phyloP scores from a whole-genome alignment of 1,140 invertebrate genomes.

The Pachyrhynchus sulphureomaculatus region DNA sequence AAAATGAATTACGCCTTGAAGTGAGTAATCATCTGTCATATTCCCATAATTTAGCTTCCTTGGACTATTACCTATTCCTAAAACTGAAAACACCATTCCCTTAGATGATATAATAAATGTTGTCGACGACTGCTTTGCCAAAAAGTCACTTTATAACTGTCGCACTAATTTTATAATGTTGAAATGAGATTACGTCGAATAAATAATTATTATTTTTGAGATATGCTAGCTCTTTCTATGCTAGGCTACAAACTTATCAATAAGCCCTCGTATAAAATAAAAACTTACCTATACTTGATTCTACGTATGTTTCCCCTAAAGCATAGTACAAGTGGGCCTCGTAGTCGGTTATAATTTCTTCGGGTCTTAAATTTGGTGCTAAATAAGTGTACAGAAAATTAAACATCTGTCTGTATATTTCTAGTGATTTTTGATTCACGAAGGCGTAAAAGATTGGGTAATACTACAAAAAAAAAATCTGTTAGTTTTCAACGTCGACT shows the following conservation, averaged over 20 bases:
- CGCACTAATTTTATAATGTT: too few species aligned
- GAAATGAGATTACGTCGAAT: too few species aligned
- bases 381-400: constrained; percentile 36
- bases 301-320: constrained; percentile 40
- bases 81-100: neutral
- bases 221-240: too few species aligned
- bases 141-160: too few species aligned
- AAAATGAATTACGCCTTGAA: too few species aligned
- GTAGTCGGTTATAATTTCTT: constrained; percentile 46
- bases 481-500: neutral
- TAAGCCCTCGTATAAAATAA: too few species aligned
- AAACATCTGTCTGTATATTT: constrained; percentile 43
- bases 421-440: constrained; percentile 40
- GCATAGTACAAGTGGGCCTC: constrained; percentile 45
- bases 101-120: neutral
- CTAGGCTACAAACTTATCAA: too few species aligned
- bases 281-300: constrained; percentile 39
- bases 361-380: constrained; percentile 40
- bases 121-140: neutral
- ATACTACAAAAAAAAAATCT: constrained; percentile 36
- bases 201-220: too few species aligned
- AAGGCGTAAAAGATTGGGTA: constrained; percentile 45
- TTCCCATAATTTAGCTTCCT: too few species aligned
- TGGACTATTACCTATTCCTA: too few species aligned
- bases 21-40: too few species aligned